Evolutionary conservation across 2,888 invertebrate genomes (phyloP).

Genomic region (Dryomyza anilis): DNA sequence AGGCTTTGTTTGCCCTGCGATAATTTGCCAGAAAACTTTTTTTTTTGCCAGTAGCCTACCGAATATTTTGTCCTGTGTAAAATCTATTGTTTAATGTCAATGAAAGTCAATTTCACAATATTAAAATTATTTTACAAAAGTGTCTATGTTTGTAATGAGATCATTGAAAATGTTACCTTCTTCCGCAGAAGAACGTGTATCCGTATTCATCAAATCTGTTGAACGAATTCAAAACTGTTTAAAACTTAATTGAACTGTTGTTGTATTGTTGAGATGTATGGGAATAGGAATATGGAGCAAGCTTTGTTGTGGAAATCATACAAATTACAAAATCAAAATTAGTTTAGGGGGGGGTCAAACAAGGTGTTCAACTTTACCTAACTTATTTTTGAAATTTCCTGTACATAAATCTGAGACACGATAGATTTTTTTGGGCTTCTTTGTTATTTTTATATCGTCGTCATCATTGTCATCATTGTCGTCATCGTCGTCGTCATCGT

Average conservation of each 20-base stretch:
- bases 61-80: too few species aligned
- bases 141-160: too few species aligned
- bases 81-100: too few species aligned
- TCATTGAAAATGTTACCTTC: slow-evolving; percentile 45
- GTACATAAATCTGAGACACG: slow-evolving; percentile 53
- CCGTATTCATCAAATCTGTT: slow-evolving; percentile 46
- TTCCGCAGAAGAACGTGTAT: slow-evolving; percentile 39
- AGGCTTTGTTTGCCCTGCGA: too few species aligned
- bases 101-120: too few species aligned
- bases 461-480: slow-evolving; percentile 58
- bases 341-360: background rate
- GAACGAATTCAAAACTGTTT: slow-evolving; percentile 40
- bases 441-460: slow-evolving; percentile 34
- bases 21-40: too few species aligned
- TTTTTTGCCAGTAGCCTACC: too few species aligned
- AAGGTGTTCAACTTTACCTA: slow-evolving; percentile 60
- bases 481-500: slow-evolving; percentile 59
- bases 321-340: slow-evolving; percentile 6
- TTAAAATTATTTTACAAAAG: too few species aligned
- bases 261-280: background rate
- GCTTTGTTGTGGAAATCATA: background rate
- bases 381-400: slow-evolving; percentile 50
- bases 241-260: background rate
- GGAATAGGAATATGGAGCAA: background rate
- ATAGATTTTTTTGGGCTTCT: slow-evolving; percentile 45